Base-by-base conservation (phyloP, 1,140 invertebrate genomes). In the Lucilia sericata region DNA sequence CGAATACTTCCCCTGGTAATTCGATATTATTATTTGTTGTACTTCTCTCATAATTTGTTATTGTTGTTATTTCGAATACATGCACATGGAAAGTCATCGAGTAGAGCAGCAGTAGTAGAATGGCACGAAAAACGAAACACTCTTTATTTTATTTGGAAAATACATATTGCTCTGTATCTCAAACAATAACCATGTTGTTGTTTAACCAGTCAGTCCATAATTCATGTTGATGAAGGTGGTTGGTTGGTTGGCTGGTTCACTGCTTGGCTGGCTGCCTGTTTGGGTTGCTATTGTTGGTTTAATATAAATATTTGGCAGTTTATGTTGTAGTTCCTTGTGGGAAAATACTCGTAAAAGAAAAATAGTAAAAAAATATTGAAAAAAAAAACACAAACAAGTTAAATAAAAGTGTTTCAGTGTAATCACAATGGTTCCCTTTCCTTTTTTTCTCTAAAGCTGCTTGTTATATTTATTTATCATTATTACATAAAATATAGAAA, bases 231-330 rank as follows among this genome's bases (percentile, higher is more conserved):
- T 55, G 51, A 55, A 55, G 51, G 51, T 55, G 51, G 65, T 19
- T 70, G 19, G 65, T 70, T 70, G 65, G 65, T 12, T 21, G 10
- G 19, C 19, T 21, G 65, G 65, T 70, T 21, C 25, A 30, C 25
- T 30, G 17, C 7, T 70, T 70, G 65, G 65, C 60, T 65, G 14
- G 17, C 8, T 19, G 60, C 25, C 25, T 30, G 17, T 17, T 65
- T 65, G 17, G 60, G 14, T 65, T 17, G 60, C 8, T 19, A n/a
- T 60, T 60, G 14, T 70, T 70, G n/a, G 19, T 10, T 70, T 70
- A 60, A n/a, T 60, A 70, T 70, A 55, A 55, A 55, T 55, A 55
- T 55, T 55, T n/a, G 51, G 51, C 51, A 55, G 51, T 55, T 55
- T n/a, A n/a, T 55, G 51, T 55, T 55, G 51, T 13, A 13, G 51